Conservation (phyloP, 2,797 vertebrate species). For the Poeciliopsis infans region DNA sequence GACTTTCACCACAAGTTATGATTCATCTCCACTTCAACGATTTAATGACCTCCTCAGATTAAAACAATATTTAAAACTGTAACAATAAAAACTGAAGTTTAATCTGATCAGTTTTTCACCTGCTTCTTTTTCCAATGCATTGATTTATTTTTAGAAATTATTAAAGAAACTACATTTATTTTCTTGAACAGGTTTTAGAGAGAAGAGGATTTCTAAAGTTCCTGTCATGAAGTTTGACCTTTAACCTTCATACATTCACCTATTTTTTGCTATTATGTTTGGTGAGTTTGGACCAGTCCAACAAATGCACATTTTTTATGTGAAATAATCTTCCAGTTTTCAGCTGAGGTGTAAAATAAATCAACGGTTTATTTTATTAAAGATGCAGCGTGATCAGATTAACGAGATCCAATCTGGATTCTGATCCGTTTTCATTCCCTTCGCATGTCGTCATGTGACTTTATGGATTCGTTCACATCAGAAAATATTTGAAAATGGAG, state of each 20-base stretch:
- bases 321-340: not conserved
- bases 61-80: not conserved
- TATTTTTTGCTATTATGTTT: not conserved
- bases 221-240: not conserved
- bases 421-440: not conserved
- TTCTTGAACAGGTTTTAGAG: not conserved
- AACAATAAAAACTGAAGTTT: not conserved
- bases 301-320: not conserved
- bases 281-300: not conserved
- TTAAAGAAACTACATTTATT: not conserved
- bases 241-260: not conserved
- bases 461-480: not conserved
- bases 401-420: not conserved
- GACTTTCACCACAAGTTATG: not conserved
- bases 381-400: not conserved
- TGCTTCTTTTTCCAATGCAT: not conserved
- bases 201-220: not conserved
- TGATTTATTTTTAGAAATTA: not conserved
- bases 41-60: not conserved
- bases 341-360: not conserved
- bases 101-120: not conserved
- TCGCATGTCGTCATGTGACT: not conserved
- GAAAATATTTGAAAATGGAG: too few relatives aligned
- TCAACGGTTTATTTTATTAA: not conserved
- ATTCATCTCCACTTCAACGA: not conserved